Base-by-base conservation (phyloP, 2,888 invertebrate species). In the Apamea monoglypha region DNA sequence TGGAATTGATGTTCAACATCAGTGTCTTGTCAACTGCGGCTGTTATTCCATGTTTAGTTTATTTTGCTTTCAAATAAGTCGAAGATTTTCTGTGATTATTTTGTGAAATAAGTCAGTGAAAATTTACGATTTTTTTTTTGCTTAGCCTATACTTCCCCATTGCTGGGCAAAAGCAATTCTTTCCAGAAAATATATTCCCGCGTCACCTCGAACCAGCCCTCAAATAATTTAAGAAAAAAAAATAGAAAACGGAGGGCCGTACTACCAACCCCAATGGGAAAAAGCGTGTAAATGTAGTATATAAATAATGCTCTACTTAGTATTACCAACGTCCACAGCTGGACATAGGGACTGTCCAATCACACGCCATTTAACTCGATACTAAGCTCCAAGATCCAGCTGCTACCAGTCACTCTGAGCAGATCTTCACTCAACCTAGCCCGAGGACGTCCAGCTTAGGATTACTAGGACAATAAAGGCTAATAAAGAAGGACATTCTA, bases 1-100 rank as follows among this genome's bases (percentile, higher is more conserved):
- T 61, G 5, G 4, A 63, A 77, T 67, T 74, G 56, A 16, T 53
- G 67, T 77, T 74, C 36, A 69, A 73, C 64, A 63, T 25, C 56
- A 68, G 29, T 56, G 64, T 61, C 21, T 25, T 63, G 63, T 36
- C 68, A 59, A 72, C n/a, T 16, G 47, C 5, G 18, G 16, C 36
- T 78, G 71, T 56, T 25, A n/a, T 25, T 76, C 68, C 12, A 18
- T 56, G 5, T 68, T 61, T 8, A 36, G 14, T 56, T 61, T 16
- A 47, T n/a, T 81, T 81, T 16, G 1, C 7, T 68, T 74, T 32
- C 0, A 36, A 61, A 29, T 44, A 32, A 73, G 7, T 44, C 10
- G 21, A 47, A n/a, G n/a, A 2, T n/a, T 47, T 21, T 67, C n/a
- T 25, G 0, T 16, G 16, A 25, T 75, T 21, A 7, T 29, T 68